phyloP scores from a whole-genome alignment of 2,888 invertebrate genomes.

The Mesorhabditis sp. region DNA sequence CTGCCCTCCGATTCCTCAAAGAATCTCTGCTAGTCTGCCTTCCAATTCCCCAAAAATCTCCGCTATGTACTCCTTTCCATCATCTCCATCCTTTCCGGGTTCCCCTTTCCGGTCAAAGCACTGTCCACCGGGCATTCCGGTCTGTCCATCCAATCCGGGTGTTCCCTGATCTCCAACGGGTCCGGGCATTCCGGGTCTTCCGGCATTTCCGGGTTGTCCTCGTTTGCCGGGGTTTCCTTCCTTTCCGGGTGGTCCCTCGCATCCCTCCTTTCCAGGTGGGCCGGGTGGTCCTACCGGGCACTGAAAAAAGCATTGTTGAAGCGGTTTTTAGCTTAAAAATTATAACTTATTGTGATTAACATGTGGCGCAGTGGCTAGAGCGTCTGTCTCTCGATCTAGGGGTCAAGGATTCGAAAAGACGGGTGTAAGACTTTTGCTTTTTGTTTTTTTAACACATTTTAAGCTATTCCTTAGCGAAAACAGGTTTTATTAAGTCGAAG shows the following conservation, averaged over 20 bases:
- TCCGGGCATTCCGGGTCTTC: slow-evolving; percentile 29
- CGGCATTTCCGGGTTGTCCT: slow-evolving; percentile 26
- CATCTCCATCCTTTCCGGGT: slow-evolving; percentile 14
- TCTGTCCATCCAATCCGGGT: slow-evolving; percentile 27
- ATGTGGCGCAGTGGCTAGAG: too few relatives aligned
- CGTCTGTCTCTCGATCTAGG: too few relatives aligned
- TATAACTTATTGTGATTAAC: too few relatives aligned
- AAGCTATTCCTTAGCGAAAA: too few relatives aligned
- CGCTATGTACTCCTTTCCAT: slow-evolving; percentile 10
- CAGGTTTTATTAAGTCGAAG: too few relatives aligned
- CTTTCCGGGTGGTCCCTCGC: slow-evolving; percentile 25
- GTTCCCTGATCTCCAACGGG: slow-evolving; percentile 26
- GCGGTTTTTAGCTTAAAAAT: background rate
- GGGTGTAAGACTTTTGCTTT: too few relatives aligned
- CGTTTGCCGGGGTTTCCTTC: slow-evolving; percentile 16
- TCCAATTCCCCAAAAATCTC: too few relatives aligned
- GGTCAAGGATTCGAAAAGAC: too few relatives aligned
- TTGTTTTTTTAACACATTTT: too few relatives aligned
- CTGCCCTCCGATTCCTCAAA: too few relatives aligned
- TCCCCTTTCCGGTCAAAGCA: slow-evolving; percentile 11
- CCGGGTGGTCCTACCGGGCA: slow-evolving; percentile 23
- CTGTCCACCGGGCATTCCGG: background rate
- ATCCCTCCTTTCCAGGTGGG: slow-evolving; percentile 23
- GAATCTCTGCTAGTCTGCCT: too few relatives aligned
- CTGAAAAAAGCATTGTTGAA: background rate